Conservation (phyloP, 1,140 invertebrate species). For the Apis mellifera region Amel_HAv3.1 CM009944.2:3780501-3781000, state of each 20-base stretch:
- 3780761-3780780: conserved; percentile 8
- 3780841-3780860: neutral
- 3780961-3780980: no score
- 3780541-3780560: neutral
- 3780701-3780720: neutral
- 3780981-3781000: no score
- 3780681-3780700: conserved; percentile 32
- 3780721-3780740: neutral
- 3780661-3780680: conserved; percentile 27
- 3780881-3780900: no score
- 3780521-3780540: neutral
- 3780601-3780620: conserved; percentile 2
- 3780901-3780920: no score
- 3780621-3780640: neutral
- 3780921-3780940: no score
- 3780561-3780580: neutral
- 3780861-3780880: no score
- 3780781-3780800: neutral
- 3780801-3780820: neutral
- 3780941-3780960: no score
- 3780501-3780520: neutral
- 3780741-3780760: neutral
- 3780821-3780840: neutral
- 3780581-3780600: conserved; percentile 20
- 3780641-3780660: neutral